These are phyloP conservation scores for Callyntrura sp. DNA, from an alignment of 2,888 invertebrate genomes.

Conservation along the genomic window DNA sequence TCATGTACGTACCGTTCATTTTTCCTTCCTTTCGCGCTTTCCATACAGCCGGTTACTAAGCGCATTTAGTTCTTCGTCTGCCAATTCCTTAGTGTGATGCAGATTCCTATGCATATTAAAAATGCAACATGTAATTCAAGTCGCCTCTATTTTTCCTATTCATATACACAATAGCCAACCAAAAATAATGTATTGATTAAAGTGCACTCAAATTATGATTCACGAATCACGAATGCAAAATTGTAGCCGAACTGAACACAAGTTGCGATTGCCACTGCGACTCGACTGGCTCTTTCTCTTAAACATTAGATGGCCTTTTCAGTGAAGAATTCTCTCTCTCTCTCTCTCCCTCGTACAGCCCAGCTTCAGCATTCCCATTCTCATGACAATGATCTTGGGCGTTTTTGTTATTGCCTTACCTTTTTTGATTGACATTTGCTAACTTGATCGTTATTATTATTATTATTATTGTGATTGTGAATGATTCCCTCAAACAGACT, in stretches of 20 bases:
- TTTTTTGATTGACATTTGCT: slow-evolving; percentile 73
- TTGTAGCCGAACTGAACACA: neutral
- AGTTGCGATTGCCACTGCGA: too few species aligned
- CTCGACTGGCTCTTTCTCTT: neutral
- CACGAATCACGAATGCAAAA: neutral
- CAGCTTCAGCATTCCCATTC: slow-evolving; percentile 1
- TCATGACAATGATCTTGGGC: slow-evolving; percentile 72
- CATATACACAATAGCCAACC: too few species aligned
- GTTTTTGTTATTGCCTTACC: slow-evolving; percentile 68
- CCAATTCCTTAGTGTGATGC: neutral
- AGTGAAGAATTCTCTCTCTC: slow-evolving; percentile 4
- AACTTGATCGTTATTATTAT: slow-evolving; percentile 62
- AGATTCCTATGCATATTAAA: neutral
- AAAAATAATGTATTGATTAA: neutral
- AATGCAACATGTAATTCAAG: neutral
- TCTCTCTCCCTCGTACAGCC: too few species aligned
- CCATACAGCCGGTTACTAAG: too few species aligned
- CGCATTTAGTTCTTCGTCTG: too few species aligned
- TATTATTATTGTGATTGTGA: too few species aligned
- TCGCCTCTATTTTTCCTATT: too few species aligned
- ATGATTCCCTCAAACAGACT: neutral
- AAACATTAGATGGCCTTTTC: too few species aligned
- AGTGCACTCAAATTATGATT: neutral
- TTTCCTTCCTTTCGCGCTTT: too few species aligned
- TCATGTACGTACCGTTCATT: too few species aligned